Conservation (phyloP, 2,888 invertebrate genomes). For the Heteromurus nitidus region DNA sequence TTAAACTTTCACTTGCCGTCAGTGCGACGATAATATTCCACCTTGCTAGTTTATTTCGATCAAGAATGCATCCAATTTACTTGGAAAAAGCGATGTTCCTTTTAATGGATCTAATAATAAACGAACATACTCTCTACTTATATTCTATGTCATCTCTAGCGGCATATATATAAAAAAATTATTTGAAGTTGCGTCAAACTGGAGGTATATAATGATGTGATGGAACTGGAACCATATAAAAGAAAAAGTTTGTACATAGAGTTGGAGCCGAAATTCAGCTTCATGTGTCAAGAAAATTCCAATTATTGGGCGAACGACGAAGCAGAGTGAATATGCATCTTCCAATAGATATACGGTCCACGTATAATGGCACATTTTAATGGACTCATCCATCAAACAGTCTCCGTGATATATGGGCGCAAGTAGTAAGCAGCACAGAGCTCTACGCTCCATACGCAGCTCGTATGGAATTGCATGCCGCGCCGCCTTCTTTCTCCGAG, state of each 20-base stretch:
- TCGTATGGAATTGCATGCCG: too few relatives aligned
- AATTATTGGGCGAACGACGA: too few relatives aligned
- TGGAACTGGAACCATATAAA: too few relatives aligned
- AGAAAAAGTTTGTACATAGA: too few relatives aligned
- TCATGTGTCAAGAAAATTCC: too few relatives aligned
- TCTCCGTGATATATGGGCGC: neutral
- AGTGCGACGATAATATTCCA: neutral
- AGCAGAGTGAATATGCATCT: too few relatives aligned
- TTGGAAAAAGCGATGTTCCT: neutral
- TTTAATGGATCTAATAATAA: too few relatives aligned
- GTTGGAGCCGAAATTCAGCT: too few relatives aligned
- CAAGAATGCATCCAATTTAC: neutral
- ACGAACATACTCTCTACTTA: neutral
- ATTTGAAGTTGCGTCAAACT: too few relatives aligned
- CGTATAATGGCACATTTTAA: slow-evolving; percentile 32
- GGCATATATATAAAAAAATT: neutral
- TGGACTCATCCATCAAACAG: slow-evolving; percentile 37
- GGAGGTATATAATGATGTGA: too few relatives aligned
- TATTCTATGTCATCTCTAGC: neutral
- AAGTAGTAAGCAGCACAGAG: neutral
- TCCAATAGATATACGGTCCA: neutral
- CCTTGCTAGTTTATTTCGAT: neutral
- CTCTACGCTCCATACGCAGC: too few relatives aligned
- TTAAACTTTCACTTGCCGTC: neutral
- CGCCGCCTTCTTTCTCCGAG: neutral